Conservation (phyloP, 2,113 vertebrate species). For the Otus sunia region DNA sequence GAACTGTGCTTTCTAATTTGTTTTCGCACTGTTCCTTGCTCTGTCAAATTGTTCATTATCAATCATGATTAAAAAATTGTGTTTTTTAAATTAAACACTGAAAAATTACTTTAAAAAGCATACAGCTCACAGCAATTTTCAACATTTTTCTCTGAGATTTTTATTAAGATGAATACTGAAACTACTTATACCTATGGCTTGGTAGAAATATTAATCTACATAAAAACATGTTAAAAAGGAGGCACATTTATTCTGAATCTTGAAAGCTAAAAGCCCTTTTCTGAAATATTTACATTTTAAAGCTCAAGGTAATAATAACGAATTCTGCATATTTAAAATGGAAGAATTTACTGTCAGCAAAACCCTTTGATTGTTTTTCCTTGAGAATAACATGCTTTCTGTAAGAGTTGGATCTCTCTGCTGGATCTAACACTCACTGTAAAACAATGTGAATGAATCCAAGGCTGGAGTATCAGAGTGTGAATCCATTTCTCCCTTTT, state of each 20-base stretch:
- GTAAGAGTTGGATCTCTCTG: neutral
- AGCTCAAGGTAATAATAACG: neutral
- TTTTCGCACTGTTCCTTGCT: neutral
- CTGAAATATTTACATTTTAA: neutral
- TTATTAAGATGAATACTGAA: neutral
- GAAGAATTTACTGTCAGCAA: neutral
- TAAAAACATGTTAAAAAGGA: neutral
- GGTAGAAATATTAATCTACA: neutral
- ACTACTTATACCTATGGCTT: neutral
- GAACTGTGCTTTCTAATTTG: neutral
- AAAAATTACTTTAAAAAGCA: neutral
- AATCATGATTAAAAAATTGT: neutral
- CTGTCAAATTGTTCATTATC: neutral
- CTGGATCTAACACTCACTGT: neutral
- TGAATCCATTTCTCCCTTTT: neutral
- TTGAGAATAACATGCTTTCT: neutral
- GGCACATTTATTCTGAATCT: neutral
- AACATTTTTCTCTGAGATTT: neutral
- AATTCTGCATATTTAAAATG: neutral
- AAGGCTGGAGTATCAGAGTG: rapidly evolving
- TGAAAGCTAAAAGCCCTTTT: neutral
- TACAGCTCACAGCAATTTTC: neutral
- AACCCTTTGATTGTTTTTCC: neutral
- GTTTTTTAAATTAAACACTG: neutral
- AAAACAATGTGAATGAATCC: neutral